Base-by-base conservation (phyloP, 2,113 vertebrate species). In the Pluvialis apricaria region DNA sequence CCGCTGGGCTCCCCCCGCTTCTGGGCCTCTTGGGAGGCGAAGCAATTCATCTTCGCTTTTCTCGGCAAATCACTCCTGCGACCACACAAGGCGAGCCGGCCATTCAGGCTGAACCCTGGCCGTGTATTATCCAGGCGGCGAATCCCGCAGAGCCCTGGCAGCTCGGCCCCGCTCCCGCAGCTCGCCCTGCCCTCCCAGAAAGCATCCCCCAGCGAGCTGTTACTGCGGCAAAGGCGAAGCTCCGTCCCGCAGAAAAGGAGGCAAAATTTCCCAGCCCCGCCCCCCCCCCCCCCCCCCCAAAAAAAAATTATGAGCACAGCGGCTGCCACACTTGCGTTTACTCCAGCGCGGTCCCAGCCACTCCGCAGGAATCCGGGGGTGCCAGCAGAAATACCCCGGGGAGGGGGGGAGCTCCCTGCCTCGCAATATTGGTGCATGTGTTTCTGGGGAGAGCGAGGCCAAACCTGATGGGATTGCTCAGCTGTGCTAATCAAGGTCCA, bases 101-200 rank as follows among this genome's bases (percentile, higher is more conserved):
- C 70, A 44, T 94, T 97, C 85, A 85, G 66, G 57, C 66, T 86
- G 92, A 96, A 15, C 78, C 88, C 86, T 1, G 70, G 78, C 79
- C 32, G 1, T 3, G 57, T 32, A 79, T 96, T 90, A 95, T 79
- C 82, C 70, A 13, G 62, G 29, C 38, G 1, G 42, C 0, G 25
- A 93, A 75, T 93, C 94, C 90, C 26, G 15, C 78, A 62, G 84
- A 42, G 94, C 78, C 36, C 84, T 57, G 89, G 86, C 82, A 75
- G 86, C 88, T 71, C 90, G 40, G 18, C 40, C 44, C 29, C 0
- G 6, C 83, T 83, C 83, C 90, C 2, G 6, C 77, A 36, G 82
- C 78, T 87, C 8, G 1, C 38, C 47, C 78, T 34, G 79, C 78
- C 78, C 85, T 86, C 85, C 70, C 88, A 52, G 57, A 68, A 89